These are phyloP conservation scores for Odontesthes bonariensis DNA, from an alignment of 2,113 vertebrate genomes.

Conservation along the genomic window DNA sequence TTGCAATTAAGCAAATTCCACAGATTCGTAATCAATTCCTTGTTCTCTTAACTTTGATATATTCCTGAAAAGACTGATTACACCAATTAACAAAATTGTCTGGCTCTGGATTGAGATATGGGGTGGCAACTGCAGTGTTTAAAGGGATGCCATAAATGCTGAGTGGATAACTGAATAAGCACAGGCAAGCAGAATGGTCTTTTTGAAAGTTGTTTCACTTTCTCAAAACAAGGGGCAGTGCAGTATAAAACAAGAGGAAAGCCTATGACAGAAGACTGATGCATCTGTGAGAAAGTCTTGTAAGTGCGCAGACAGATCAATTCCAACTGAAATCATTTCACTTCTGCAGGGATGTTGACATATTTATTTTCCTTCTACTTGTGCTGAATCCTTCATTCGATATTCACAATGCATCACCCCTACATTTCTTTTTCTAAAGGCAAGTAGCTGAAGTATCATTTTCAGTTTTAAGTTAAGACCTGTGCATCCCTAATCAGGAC, in stretches of 20 bases:
- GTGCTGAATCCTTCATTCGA: constrained; percentile 30
- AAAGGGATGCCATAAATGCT: constrained; percentile 51
- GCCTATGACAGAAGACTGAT: too few species aligned
- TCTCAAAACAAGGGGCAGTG: constrained; percentile 18
- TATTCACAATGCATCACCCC: constrained; percentile 18
- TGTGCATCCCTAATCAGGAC: neutral
- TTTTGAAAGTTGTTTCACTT: constrained; percentile 34
- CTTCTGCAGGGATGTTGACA: constrained; percentile 34
- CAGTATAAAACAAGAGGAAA: constrained; percentile 17
- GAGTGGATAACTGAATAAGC: constrained; percentile 49
- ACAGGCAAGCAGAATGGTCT: constrained; percentile 15
- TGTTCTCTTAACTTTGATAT: constrained; percentile 66
- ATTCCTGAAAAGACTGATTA: constrained; percentile 75
- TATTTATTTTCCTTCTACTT: constrained; percentile 36
- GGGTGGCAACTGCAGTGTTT: constrained; percentile 47
- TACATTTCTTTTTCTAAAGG: neutral
- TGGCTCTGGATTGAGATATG: constrained; percentile 44
- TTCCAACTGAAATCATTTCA: constrained; percentile 30
- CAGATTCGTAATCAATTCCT: constrained; percentile 49
- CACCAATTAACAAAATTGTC: constrained; percentile 75
- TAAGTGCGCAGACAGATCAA: constrained; percentile 28
- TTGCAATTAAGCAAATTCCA: constrained; percentile 26
- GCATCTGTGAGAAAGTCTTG: neutral
- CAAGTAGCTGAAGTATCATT: neutral
- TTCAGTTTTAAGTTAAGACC: constrained; percentile 3